These are phyloP conservation scores for Formicarius rufipectus DNA, from an alignment of 2,113 vertebrate genomes.

Conservation along the genomic window DNA sequence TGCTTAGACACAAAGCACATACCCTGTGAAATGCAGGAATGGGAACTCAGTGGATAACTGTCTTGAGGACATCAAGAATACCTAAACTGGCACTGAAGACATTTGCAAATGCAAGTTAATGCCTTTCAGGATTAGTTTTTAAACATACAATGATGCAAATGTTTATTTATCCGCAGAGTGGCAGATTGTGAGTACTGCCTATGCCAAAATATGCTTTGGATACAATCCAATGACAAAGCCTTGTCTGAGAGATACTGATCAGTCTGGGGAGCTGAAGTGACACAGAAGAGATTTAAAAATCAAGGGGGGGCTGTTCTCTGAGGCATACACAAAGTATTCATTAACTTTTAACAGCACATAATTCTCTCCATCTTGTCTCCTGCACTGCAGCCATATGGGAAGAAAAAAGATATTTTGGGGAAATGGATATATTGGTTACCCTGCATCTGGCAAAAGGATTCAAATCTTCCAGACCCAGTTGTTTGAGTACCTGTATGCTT, in stretches of 20 bases:
- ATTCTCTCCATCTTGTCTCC: background rate
- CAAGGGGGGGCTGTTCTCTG: background rate
- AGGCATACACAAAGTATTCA: background rate
- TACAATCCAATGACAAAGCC: conserved; percentile 8
- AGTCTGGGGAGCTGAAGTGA: conserved; percentile 41
- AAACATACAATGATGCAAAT: conserved; percentile 40
- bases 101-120: conserved; percentile 39
- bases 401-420: background rate
- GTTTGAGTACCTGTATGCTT: background rate
- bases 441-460: background rate
- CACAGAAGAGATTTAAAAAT: conserved; percentile 46
- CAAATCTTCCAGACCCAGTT: background rate
- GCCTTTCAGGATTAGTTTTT: conserved; percentile 57
- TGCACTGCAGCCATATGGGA: background rate
- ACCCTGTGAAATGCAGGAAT: background rate
- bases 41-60: background rate
- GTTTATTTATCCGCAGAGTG: conserved; percentile 24
- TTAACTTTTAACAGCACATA: background rate
- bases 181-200: conserved; percentile 25
- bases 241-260: conserved; percentile 53
- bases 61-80: background rate
- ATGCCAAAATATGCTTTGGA: conserved; percentile 41
- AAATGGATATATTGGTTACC: background rate
- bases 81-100: background rate
- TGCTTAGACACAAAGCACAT: background rate